Evolutionary conservation across 2,113 vertebrate genomes (phyloP).

Genomic region (Mola mola): DNA sequence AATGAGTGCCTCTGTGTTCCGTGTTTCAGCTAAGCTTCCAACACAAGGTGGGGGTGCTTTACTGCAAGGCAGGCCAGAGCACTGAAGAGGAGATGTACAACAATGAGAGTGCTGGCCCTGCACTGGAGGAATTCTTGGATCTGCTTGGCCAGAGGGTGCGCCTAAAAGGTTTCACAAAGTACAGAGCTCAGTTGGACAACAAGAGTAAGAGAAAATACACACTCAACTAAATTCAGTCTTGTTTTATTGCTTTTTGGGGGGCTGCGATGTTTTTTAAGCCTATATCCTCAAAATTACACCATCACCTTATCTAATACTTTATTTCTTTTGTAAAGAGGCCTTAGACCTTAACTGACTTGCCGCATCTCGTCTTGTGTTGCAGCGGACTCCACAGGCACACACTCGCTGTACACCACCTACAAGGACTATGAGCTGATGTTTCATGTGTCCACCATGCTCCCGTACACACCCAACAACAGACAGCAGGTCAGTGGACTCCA

Average conservation of each 20-base stretch:
- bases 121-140: constrained; percentile 96
- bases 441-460: constrained; percentile 96
- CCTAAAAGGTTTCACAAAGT: constrained; percentile 95
- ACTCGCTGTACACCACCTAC: constrained; percentile 97
- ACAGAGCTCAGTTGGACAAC: constrained; percentile 96
- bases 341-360: constrained; percentile 7
- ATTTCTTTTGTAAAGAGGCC: not conserved
- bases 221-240: constrained; percentile 38
- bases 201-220: constrained; percentile 87
- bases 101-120: constrained; percentile 92
- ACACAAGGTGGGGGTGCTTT: constrained; percentile 97
- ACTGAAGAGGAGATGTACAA: constrained; percentile 99
- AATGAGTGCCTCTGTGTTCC: constrained; percentile 38
- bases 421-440: constrained; percentile 99
- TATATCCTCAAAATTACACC: constrained; percentile 4
- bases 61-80: constrained; percentile 96
- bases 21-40: constrained; percentile 95
- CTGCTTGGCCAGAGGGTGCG: constrained; percentile 95
- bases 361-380: constrained; percentile 48
- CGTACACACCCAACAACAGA: constrained; percentile 95
- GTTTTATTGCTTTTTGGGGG: not conserved
- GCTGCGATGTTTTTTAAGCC: not conserved
- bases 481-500: constrained; percentile 88
- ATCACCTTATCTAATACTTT: constrained; percentile 6
- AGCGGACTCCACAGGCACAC: constrained; percentile 97